These are phyloP conservation scores for Eucera pruinosa DNA, from an alignment of 2,888 invertebrate genomes.

Conservation along the genomic window DNA sequence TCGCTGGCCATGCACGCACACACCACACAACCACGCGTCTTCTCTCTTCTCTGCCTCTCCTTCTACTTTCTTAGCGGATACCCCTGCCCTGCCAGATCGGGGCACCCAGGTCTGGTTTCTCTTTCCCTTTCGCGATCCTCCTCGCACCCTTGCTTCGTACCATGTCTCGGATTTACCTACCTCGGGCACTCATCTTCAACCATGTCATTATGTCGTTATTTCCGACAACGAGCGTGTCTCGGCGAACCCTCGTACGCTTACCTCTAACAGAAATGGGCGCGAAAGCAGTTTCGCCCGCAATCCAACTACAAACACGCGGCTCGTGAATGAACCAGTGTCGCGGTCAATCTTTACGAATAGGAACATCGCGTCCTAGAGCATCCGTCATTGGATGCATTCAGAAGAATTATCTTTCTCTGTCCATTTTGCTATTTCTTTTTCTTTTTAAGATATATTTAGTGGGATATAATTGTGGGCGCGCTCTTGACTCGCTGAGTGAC, in stretches of 20 bases:
- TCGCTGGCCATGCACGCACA: constrained; percentile 21
- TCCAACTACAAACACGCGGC: constrained; percentile 64
- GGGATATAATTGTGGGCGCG: too few species aligned
- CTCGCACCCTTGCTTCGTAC: constrained; percentile 46
- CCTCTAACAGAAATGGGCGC: constrained; percentile 68
- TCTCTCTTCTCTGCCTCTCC: constrained; percentile 16
- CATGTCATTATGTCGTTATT: constrained; percentile 84
- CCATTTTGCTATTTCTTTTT: neutral
- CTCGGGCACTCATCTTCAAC: constrained; percentile 81
- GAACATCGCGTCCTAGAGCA: constrained; percentile 24
- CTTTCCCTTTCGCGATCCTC: constrained; percentile 34
- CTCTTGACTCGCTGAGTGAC: constrained; percentile 20
- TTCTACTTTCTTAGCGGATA: constrained; percentile 29
- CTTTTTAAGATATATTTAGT: too few species aligned
- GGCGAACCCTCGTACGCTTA: constrained; percentile 73
- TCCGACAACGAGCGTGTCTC: constrained; percentile 83
- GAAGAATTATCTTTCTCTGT: constrained; percentile 35
- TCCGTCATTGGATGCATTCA: constrained; percentile 47
- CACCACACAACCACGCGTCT: neutral
- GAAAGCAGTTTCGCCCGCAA: constrained; percentile 67
- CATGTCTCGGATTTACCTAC: constrained; percentile 80
- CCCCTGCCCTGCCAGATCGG: constrained; percentile 16
- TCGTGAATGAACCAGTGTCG: constrained; percentile 61
- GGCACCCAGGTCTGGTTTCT: constrained; percentile 53
- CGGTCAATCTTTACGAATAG: constrained; percentile 46